Base-by-base conservation (phyloP, 1,140 invertebrate genomes). In the Zophobas morio region DNA sequence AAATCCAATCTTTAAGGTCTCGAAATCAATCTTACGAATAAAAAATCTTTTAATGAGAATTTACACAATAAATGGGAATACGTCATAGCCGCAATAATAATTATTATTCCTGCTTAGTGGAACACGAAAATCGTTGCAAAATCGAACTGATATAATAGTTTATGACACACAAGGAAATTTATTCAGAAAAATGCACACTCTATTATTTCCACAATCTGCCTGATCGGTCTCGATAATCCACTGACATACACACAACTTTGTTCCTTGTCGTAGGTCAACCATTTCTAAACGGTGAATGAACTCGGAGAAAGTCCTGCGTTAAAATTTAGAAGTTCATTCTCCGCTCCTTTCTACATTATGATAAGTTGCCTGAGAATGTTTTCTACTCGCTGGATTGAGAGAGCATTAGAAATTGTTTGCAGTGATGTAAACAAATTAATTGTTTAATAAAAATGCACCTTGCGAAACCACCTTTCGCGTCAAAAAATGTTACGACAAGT, bases 261-360 rank as follows among this genome's bases (percentile, higher is more conserved):
- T 66, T 66, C 36, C 60, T 66, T 66, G 60, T 66, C 60, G 60
- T 66, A 66, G 60, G 60, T 66, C 60, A 66, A 66, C 60, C 60
- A 66, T 66, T 66, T 66, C 60, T 66, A 66, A 66, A 66, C 60
- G 60, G 60, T 66, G 60, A 66, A 66, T 66, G 60, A 66, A 66
- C 60, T 33, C 39, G 39, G 60, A 66, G 60, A 66, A 66, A 66
- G 60, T 66, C 39, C 60, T 66, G 60, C 39, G 60, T 66, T 66
- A 66, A 66, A 66, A 42, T 66, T 66, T 66, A 40, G 60, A 66
- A 66, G 60, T 66, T 66, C 60, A 66, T 42, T 66, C 60, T 66
- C 60, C 60, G 37, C 57, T 66, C 60, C 60, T 66, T 66, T 66
- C 60, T 66, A 66, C 6, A 66, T 66, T 66, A 66, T 60, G 56